phyloP scores from a whole-genome alignment of 1,140 invertebrate species.

The Drosophila varians region DNA sequence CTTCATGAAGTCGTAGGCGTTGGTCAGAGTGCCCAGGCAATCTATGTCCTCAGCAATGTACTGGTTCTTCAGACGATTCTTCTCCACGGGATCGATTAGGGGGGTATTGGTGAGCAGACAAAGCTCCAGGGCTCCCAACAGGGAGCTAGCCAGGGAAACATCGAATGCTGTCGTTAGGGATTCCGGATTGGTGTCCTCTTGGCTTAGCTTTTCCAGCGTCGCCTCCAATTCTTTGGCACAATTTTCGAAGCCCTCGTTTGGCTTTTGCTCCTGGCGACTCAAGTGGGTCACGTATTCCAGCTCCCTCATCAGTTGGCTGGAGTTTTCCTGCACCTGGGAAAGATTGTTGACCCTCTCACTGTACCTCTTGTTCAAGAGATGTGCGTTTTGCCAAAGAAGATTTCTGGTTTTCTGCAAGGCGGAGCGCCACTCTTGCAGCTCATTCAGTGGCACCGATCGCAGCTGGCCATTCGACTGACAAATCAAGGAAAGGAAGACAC shows the following conservation, averaged over 20 bases:
- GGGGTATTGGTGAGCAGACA: constrained; percentile 84
- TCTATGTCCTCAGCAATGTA: constrained; percentile 88
- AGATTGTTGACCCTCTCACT: constrained; percentile 31
- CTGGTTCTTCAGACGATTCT: constrained; percentile 87
- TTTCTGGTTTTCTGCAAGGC: constrained; percentile 56
- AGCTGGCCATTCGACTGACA: constrained; percentile 65
- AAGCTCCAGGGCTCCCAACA: constrained; percentile 82
- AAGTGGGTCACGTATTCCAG: constrained; percentile 40
- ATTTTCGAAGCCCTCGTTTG: constrained; percentile 41
- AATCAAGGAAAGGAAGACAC: constrained; percentile 45
- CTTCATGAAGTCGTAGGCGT: constrained; percentile 71
- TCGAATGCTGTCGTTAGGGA: constrained; percentile 26
- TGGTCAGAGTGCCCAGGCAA: constrained; percentile 47
- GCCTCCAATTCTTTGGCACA: constrained; percentile 31
- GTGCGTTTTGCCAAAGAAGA: constrained; percentile 67
- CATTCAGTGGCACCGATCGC: constrained; percentile 61
- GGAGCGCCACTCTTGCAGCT: constrained; percentile 63
- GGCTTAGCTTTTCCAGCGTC: constrained; percentile 17
- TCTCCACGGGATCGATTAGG: constrained; percentile 90
- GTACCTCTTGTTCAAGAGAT: constrained; percentile 24
- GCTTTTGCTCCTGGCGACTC: constrained; percentile 26
- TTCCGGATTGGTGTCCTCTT: background rate
- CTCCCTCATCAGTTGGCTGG: constrained; percentile 55
- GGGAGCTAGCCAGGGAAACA: constrained; percentile 41
- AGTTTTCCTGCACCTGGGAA: constrained; percentile 13